These are phyloP conservation scores for Drosophila pseudotakahashii DNA, from an alignment of 2,888 invertebrate genomes.

Conservation along the genomic window DNA sequence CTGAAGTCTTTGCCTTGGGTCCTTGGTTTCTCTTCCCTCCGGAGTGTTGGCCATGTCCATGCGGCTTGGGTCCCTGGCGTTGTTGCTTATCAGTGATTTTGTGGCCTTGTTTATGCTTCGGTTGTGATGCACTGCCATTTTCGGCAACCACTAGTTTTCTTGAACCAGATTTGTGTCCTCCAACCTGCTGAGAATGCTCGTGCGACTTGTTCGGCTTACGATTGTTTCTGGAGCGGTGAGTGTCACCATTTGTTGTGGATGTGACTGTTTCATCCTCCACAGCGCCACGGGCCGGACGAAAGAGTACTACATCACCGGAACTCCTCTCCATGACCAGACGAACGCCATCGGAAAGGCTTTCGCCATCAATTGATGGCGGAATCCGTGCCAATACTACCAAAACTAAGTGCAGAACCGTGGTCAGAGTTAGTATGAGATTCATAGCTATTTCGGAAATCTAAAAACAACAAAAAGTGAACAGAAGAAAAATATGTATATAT, in stretches of 20 bases:
- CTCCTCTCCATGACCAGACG: slow-evolving; percentile 60
- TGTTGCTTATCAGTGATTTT: slow-evolving; percentile 68
- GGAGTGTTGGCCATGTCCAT: slow-evolving; percentile 54
- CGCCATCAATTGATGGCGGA: slow-evolving; percentile 48
- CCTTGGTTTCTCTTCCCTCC: slow-evolving; percentile 73
- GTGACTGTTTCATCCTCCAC: slow-evolving; percentile 12
- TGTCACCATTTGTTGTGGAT: slow-evolving; percentile 25
- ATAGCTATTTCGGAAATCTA: slow-evolving; percentile 49
- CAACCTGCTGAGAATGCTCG: slow-evolving; percentile 51
- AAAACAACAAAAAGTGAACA: slow-evolving; percentile 12
- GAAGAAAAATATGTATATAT: too few relatives aligned
- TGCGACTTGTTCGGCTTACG: slow-evolving; percentile 74
- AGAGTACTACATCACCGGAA: slow-evolving; percentile 56
- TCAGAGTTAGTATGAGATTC: slow-evolving; percentile 52
- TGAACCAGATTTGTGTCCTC: slow-evolving; percentile 32
- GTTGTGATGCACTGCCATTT: slow-evolving; percentile 32
- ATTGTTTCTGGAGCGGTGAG: slow-evolving; percentile 62
- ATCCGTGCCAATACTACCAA: slow-evolving; percentile 51
- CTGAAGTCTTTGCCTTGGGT: slow-evolving; percentile 3
- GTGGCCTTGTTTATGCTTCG: slow-evolving; percentile 61
- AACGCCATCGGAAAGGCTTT: slow-evolving; percentile 51
- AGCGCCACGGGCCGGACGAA: slow-evolving; percentile 78
- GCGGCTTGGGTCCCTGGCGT: slow-evolving; percentile 76
- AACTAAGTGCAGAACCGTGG: slow-evolving; percentile 44
- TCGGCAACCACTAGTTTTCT: slow-evolving; percentile 53